Conservation (phyloP, 1,140 invertebrate species). For the Drosophila takahashii region DNA sequence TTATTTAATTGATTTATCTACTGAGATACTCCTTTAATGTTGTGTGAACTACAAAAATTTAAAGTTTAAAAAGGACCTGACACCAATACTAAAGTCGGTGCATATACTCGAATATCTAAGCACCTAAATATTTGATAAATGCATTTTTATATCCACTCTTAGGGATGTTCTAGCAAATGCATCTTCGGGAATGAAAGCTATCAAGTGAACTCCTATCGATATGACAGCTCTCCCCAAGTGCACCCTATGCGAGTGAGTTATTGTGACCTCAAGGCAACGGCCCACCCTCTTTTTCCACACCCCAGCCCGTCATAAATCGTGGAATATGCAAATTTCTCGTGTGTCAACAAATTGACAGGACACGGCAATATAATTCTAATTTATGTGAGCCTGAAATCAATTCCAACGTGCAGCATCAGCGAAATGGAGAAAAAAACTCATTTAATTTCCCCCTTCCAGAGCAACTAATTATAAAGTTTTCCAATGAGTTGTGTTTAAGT, state of each 20-base stretch:
- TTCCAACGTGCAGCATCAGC: conserved; percentile 29
- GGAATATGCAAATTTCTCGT: conserved; percentile 65
- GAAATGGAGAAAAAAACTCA: neutral
- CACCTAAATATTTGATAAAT: conserved; percentile 10
- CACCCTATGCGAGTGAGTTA: conserved; percentile 19
- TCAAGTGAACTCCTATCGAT: conserved; percentile 20
- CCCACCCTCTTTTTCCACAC: neutral
- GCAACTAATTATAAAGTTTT: conserved; percentile 57
- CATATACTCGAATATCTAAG: neutral
- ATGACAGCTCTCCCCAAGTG: conserved; percentile 18
- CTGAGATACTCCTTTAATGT: too few relatives aligned
- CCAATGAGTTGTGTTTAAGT: conserved; percentile 37
- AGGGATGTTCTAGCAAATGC: neutral
- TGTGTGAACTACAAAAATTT: too few relatives aligned
- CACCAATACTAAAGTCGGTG: too few relatives aligned
- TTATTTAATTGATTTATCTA: too few relatives aligned
- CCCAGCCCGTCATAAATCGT: conserved; percentile 17
- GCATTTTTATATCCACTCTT: conserved; percentile 9
- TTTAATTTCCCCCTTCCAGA: neutral
- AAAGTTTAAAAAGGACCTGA: too few relatives aligned
- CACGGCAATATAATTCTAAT: conserved; percentile 53
- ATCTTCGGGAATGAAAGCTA: conserved; percentile 12
- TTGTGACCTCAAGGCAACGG: conserved; percentile 40
- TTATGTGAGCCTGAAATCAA: conserved; percentile 57
- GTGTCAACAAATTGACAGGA: conserved; percentile 67